Conservation (phyloP, 1,140 invertebrate species). For the Orchesella cincta region DNA sequence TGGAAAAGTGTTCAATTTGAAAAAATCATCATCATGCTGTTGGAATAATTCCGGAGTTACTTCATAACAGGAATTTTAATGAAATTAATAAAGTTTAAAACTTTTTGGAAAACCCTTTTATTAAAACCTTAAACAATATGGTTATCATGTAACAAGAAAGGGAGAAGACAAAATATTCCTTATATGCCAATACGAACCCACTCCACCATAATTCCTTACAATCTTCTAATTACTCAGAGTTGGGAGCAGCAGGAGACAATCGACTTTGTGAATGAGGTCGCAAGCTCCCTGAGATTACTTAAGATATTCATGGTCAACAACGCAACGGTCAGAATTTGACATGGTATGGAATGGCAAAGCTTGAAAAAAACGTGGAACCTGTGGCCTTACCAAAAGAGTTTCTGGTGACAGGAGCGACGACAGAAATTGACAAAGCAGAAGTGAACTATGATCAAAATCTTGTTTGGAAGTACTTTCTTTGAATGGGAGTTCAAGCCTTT, state of each 20-base stretch:
- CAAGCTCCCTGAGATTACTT: slow-evolving; percentile 21
- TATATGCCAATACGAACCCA: not conserved
- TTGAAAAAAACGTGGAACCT: slow-evolving; percentile 25
- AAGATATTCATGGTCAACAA: not conserved
- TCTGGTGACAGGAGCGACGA: slow-evolving; percentile 38
- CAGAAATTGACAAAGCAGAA: slow-evolving; percentile 4
- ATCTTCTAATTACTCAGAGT: slow-evolving; percentile 41
- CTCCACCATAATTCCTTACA: slow-evolving; percentile 27
- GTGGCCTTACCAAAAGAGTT: slow-evolving; percentile 44
- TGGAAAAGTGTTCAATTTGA: slow-evolving; percentile 39
- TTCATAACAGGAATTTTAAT: slow-evolving; percentile 39
- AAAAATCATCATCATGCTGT: not conserved
- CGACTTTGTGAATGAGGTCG: slow-evolving; percentile 25
- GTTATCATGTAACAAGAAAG: too few species aligned
- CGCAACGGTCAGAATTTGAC: slow-evolving; percentile 22
- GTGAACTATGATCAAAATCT: not conserved
- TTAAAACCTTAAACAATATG: slow-evolving; percentile 23
- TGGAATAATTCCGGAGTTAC: slow-evolving; percentile 47
- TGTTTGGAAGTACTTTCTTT: slow-evolving; percentile 24
- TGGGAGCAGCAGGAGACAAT: slow-evolving; percentile 40
- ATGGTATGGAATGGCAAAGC: slow-evolving; percentile 32
- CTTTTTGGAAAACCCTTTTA: slow-evolving; percentile 39
- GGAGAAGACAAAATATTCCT: too few species aligned
- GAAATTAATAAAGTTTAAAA: not conserved
- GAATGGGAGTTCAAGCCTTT: slow-evolving; percentile 22